phyloP scores from a whole-genome alignment of 2,797 vertebrate genomes.

The Pseudochirops corinnae region DNA sequence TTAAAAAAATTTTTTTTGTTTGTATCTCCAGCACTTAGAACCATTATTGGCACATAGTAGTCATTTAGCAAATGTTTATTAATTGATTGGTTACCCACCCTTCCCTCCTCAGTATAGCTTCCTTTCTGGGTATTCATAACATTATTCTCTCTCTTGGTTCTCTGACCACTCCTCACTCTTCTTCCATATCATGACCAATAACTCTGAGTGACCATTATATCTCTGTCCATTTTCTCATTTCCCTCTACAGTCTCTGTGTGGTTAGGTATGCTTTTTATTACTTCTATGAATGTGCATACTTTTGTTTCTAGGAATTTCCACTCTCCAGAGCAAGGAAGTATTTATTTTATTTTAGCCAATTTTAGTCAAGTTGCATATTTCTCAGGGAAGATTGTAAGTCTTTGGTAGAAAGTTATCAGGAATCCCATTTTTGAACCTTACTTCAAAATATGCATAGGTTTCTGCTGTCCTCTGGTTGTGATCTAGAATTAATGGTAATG shows the following conservation, averaged over 20 bases:
- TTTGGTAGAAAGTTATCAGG: background rate
- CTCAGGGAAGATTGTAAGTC: background rate
- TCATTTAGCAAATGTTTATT: background rate
- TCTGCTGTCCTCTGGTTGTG: background rate
- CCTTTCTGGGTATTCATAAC: background rate
- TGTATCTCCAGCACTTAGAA: background rate
- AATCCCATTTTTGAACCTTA: background rate
- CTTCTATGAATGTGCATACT: background rate
- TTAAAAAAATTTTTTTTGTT: background rate
- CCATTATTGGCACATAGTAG: background rate
- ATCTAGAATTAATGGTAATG: conserved; percentile 33
- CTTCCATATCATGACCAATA: background rate
- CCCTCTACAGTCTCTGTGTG: background rate
- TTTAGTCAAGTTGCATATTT: background rate
- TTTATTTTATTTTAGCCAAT: background rate
- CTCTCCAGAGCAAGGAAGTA: background rate
- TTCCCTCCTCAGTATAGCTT: background rate
- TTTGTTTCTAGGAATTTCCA: background rate
- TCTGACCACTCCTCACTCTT: background rate
- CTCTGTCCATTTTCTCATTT: background rate
- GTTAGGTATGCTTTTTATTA: background rate
- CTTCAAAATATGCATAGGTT: background rate
- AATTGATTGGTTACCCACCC: background rate
- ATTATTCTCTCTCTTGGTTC: background rate
- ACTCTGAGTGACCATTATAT: background rate